Percentiles rank a stretch among this genome's conserved stretches.
Evolutionary conservation across 2,888 invertebrate species (phyloP).

Genomic region (Cacoxenus indagator): DNA sequence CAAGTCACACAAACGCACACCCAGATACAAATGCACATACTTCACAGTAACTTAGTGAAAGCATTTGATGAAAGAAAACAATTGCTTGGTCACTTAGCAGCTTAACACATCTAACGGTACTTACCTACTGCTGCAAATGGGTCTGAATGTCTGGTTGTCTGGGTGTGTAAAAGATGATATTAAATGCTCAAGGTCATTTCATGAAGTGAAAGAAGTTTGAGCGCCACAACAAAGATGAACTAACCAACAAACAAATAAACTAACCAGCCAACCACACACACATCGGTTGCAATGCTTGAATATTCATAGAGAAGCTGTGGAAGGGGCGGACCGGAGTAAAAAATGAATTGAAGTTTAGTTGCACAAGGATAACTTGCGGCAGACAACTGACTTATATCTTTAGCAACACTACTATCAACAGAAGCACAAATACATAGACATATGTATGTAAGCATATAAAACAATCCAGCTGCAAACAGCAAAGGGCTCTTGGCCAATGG

Average conservation of each 20-base stretch:
- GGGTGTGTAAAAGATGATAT: conserved; percentile 37
- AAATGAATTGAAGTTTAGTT: neutral
- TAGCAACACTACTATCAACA: conserved; percentile 55
- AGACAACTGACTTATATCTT: conserved; percentile 54
- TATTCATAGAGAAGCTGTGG: conserved; percentile 7
- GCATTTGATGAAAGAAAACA: conserved; percentile 65
- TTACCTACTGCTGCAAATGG: conserved; percentile 20
- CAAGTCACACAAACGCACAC: neutral
- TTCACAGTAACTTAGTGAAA: conserved; percentile 9
- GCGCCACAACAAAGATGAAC: neutral
- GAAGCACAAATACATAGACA: conserved; percentile 33
- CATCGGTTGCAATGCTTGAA: neutral
- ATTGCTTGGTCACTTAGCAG: conserved; percentile 68
- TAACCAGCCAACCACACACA: conserved; percentile 21
- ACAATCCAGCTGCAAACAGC: neutral
- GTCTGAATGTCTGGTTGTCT: neutral
- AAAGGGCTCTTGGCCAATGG: conserved; percentile 6
- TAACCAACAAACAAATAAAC: neutral
- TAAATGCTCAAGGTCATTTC: conserved; percentile 57
- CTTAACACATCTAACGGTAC: conserved; percentile 57
- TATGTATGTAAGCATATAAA: neutral
- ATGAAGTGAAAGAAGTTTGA: conserved; percentile 49
- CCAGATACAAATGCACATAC: neutral
- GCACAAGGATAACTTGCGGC: neutral
- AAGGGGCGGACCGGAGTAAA: conserved; percentile 18